These are phyloP conservation scores for Sycophaga agraensis DNA, from an alignment of 1,140 invertebrate genomes.

Conservation along the genomic window DNA sequence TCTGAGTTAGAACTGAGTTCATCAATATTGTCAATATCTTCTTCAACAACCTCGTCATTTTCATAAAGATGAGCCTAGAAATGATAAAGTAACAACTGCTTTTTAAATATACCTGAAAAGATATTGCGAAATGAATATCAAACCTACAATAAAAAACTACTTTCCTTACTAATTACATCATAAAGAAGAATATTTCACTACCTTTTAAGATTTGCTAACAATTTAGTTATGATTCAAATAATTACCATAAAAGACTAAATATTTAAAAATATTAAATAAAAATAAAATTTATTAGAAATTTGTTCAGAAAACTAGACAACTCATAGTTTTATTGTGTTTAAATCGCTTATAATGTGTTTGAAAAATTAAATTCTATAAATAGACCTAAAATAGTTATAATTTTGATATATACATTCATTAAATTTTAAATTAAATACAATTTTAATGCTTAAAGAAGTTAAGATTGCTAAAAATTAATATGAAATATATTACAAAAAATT, in stretches of 20 bases:
- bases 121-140: too few species aligned
- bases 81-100: slow-evolving; percentile 29
- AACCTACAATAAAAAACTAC: slow-evolving; percentile 25
- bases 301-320: slow-evolving; percentile 38
- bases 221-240: neutral
- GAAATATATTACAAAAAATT: too few species aligned
- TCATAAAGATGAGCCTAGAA: slow-evolving; percentile 46
- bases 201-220: too few species aligned
- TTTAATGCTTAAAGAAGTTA: too few species aligned
- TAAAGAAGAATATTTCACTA: neutral
- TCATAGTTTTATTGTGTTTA: neutral
- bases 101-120: slow-evolving; percentile 1
- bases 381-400: too few species aligned
- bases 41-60: slow-evolving; percentile 38
- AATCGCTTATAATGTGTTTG: too few species aligned
- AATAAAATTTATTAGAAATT: slow-evolving; percentile 5
- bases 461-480: too few species aligned
- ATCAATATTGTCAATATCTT: slow-evolving; percentile 31
- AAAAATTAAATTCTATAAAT: too few species aligned
- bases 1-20: neutral
- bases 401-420: too few species aligned
- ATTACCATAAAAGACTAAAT: neutral
- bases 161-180: slow-evolving; percentile 23
- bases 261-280: slow-evolving; percentile 5
- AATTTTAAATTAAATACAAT: too few species aligned